phyloP scores from a whole-genome alignment of 1,140 invertebrate species.

The Neotoxoptera formosana region DNA sequence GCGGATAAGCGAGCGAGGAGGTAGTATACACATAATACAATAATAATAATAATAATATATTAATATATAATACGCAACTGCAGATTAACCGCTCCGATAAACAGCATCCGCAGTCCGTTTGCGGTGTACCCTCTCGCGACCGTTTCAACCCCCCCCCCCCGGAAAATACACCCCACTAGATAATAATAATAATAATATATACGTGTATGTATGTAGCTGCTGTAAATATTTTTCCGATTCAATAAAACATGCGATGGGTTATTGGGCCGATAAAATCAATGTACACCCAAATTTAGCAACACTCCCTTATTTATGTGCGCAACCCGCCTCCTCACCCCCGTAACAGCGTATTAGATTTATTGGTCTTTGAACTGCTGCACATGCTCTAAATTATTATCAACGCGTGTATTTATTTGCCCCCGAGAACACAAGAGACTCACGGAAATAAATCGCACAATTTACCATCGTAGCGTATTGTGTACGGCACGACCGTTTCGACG shows the following conservation, averaged over 20 bases:
- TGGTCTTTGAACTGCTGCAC: constrained; percentile 18
- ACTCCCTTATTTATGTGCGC: not conserved
- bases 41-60: no score
- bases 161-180: not conserved
- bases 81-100: constrained; percentile 4
- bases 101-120: not conserved
- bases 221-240: constrained; percentile 18
- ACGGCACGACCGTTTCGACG: not conserved
- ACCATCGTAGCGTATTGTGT: not conserved
- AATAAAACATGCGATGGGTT: not conserved
- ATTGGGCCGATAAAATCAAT: constrained; percentile 44
- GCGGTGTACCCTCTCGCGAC: not conserved
- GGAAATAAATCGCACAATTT: not conserved
- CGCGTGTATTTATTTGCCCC: not conserved
- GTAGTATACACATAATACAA: no score
- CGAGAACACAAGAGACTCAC: not conserved
- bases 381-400: not conserved
- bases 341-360: constrained; percentile 12
- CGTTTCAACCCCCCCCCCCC: not conserved
- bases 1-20: not conserved
- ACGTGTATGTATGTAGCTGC: not conserved
- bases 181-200: not conserved
- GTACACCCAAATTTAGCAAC: constrained; percentile 45
- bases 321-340: no score
- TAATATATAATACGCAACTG: not conserved